Evolutionary conservation across 2,113 vertebrate genomes (phyloP), one percentile per base, ranked within the genome.

Genomic region (Bucco capensis): DNA sequence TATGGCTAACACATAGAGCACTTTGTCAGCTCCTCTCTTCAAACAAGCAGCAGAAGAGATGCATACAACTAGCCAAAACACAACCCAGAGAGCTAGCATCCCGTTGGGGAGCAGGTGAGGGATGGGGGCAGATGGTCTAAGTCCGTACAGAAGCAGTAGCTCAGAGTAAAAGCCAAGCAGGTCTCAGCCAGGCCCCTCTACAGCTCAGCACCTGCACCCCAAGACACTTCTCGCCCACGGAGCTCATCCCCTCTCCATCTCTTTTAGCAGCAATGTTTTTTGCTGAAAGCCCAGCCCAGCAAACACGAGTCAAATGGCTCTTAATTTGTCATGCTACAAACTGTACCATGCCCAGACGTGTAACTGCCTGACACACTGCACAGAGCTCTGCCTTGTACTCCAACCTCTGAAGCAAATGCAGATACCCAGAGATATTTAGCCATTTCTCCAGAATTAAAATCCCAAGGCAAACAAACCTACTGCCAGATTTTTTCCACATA

Each of bases 321-420:
- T 85, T 86, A 83, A 90, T 66, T 94, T 94, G 78, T 57, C 73
- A 50, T 92, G 77, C 74, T 80, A 74, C 90, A 93, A 95, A 93
- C 81, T 90, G 81, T 86, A 92, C 89, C 88, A 75, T 94, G 57
- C 88, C 80, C 93, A 96, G 92, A 92, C 69, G 58, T 95, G 76
- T 86, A 86, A 72, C 88, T 96, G 88, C 87, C 70, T 96, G 78
- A 94, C 82, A 94, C 89, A 77, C 76, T 91, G 92, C 94, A 93
- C 65, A 81, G 75, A 94, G 86, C 75, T 66, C 90, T 94, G 69
- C 40, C 67, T 92, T 84, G 30, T 91, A 69, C 81, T 89, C 51
- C 66, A 50, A 44, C 44, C 86, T 70, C 61, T 83, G 74, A 94
- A 96, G 94, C 73, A 91, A 95, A 93, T 56, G 62, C 71, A 72